These are phyloP conservation scores for Drosophila repletoides DNA, from an alignment of 1,140 invertebrate genomes.

Conservation along the genomic window DNA sequence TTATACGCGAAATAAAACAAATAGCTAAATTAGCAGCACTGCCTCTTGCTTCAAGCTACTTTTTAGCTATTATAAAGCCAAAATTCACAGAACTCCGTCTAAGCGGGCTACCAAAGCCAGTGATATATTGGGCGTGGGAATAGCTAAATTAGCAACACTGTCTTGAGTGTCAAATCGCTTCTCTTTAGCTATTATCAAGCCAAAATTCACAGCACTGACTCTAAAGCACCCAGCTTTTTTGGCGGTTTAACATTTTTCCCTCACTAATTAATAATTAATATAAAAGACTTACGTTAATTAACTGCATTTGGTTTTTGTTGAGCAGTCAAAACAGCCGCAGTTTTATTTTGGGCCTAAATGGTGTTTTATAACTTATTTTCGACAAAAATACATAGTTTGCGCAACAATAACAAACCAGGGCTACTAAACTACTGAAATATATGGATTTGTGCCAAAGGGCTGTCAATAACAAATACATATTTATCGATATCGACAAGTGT, in stretches of 20 bases:
- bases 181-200: neutral
- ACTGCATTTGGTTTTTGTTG: slow-evolving; percentile 17
- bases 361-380: slow-evolving; percentile 6
- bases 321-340: neutral
- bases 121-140: too few relatives aligned
- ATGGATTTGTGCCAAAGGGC: neutral
- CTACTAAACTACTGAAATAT: neutral
- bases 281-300: slow-evolving; percentile 7
- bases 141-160: too few relatives aligned
- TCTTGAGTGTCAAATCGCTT: too few relatives aligned
- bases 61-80: too few relatives aligned
- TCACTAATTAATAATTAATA: too few relatives aligned
- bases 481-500: slow-evolving; percentile 6
- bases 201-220: neutral
- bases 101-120: too few relatives aligned
- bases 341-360: neutral
- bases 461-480: neutral
- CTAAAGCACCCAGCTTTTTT: too few relatives aligned
- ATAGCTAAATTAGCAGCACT: too few relatives aligned
- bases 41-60: too few relatives aligned
- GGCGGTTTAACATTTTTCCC: too few relatives aligned
- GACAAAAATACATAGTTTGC: slow-evolving; percentile 17
- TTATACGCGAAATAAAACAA: too few relatives aligned
- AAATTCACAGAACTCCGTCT: too few relatives aligned
- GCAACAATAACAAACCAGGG: slow-evolving; percentile 31